Conservation (phyloP, 1,140 invertebrate genomes). For the Papilio polyxenes region DNA sequence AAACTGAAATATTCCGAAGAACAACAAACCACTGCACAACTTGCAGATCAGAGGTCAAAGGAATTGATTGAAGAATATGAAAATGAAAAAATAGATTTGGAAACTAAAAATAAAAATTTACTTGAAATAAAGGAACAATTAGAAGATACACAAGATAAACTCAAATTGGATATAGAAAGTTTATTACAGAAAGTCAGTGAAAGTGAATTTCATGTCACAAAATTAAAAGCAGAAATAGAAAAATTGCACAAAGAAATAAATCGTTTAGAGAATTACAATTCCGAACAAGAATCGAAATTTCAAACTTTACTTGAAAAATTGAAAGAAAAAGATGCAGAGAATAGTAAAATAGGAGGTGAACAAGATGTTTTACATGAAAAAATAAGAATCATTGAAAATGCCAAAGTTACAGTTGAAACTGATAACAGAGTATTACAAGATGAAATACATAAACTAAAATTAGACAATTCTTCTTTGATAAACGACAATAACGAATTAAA, state of each 20-base stretch:
- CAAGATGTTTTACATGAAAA: slow-evolving; percentile 45
- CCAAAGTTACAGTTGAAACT: not conserved
- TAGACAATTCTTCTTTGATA: not conserved
- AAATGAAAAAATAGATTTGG: slow-evolving; percentile 40
- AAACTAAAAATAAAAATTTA: slow-evolving; percentile 47
- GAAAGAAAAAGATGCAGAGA: slow-evolving; percentile 42
- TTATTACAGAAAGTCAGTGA: slow-evolving; percentile 39
- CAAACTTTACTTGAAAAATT: slow-evolving; percentile 37
- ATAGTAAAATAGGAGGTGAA: slow-evolving; percentile 31
- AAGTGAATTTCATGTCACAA: slow-evolving; percentile 23
- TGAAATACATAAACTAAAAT: slow-evolving; percentile 17
- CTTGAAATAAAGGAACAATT: slow-evolving; percentile 40
- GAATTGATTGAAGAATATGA: slow-evolving; percentile 15
- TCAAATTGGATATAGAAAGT: slow-evolving; percentile 40
- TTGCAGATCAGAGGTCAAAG: not conserved
- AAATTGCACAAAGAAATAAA: slow-evolving; percentile 20
- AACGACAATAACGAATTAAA: slow-evolving; percentile 13
- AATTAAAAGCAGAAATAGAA: slow-evolving; percentile 28
- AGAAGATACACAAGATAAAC: slow-evolving; percentile 38
- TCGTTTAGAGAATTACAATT: slow-evolving; percentile 6
- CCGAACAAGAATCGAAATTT: slow-evolving; percentile 13
- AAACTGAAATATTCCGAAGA: slow-evolving; percentile 10
- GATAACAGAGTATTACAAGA: slow-evolving; percentile 25
- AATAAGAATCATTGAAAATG: slow-evolving; percentile 33
- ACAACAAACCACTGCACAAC: not conserved